Conservation (phyloP, 2,113 vertebrate genomes). For the Phaethon lepturus region DNA sequence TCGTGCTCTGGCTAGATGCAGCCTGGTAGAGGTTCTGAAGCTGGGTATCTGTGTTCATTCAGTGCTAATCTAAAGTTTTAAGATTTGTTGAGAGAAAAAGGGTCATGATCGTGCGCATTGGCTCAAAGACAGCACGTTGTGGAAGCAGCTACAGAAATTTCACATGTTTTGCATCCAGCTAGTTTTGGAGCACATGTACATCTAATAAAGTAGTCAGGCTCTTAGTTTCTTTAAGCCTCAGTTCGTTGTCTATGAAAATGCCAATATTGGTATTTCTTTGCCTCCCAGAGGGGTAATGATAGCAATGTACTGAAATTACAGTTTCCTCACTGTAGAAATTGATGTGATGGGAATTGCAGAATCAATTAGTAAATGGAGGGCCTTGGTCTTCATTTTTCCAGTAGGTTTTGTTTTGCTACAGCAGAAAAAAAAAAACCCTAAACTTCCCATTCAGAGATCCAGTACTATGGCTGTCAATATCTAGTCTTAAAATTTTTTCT, state of each 20-base stretch:
- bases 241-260: not conserved
- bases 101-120: fast-evolving
- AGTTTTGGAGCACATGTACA: not conserved
- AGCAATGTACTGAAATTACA: not conserved
- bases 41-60: not conserved
- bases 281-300: not conserved
- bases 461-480: not conserved
- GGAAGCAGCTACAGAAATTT: not conserved
- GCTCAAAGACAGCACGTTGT: not conserved
- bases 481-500: not conserved
- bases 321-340: too few species aligned
- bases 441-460: not conserved
- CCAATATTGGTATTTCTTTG: not conserved
- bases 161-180: not conserved
- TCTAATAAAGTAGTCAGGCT: not conserved
- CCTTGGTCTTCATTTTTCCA: not conserved
- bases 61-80: not conserved
- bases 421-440: not conserved
- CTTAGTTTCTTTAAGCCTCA: not conserved
- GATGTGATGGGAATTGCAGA: not conserved
- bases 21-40: not conserved
- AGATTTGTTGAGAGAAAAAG: not conserved
- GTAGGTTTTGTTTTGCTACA: not conserved
- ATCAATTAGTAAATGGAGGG: not conserved
- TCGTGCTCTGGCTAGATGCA: not conserved